phyloP scores from a whole-genome alignment of 2,888 invertebrate genomes.

The Drepana falcataria region DNA sequence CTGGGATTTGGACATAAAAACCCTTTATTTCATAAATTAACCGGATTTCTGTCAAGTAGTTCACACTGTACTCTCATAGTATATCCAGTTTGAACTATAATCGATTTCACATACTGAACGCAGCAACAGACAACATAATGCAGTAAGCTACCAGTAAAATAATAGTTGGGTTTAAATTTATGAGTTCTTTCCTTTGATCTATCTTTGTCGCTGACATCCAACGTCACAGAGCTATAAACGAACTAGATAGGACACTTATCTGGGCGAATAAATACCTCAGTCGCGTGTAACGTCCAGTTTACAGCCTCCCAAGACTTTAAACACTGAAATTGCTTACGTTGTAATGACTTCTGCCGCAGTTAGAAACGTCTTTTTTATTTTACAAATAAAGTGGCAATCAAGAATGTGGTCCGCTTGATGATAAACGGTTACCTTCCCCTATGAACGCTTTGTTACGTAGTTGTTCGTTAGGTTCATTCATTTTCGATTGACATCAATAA shows the following conservation, averaged over 20 bases:
- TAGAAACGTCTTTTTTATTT: not conserved
- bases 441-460: no score
- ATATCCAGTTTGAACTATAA: no score
- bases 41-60: no score
- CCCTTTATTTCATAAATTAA: no score
- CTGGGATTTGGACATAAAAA: no score
- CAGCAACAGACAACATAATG: no score
- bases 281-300: constrained; percentile 42
- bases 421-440: no score
- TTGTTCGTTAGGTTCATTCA: no score
- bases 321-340: constrained; percentile 4
- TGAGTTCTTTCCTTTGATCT: not conserved
- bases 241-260: constrained; percentile 43
- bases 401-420: no score
- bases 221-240: constrained; percentile 37
- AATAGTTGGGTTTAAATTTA: not conserved
- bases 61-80: no score
- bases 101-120: no score
- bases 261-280: constrained; percentile 47
- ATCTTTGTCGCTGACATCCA: not conserved
- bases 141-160: not conserved
- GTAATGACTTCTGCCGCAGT: constrained; percentile 20
- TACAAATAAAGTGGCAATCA: not conserved
- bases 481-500: no score
- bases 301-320: constrained; percentile 19